Conservation (phyloP, 1,140 invertebrate genomes). For the Scaptomyza graminum region DNA sequence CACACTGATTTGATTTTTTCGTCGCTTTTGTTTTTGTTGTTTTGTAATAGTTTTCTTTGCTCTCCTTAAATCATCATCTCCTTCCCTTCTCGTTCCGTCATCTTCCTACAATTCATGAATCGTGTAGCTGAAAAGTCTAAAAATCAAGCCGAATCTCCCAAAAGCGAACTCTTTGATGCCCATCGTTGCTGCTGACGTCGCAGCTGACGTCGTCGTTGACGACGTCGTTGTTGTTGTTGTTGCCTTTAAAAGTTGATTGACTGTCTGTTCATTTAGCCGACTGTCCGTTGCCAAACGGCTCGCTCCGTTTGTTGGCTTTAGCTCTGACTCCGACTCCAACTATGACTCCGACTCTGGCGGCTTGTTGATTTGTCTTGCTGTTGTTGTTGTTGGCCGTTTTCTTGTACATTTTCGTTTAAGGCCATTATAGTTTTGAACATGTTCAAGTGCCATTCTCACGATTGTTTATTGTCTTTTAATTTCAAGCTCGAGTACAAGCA, state of each 20-base stretch:
- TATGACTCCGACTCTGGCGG: conserved; percentile 17
- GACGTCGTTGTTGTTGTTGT: conserved; percentile 55
- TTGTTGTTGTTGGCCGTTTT: conserved; percentile 30
- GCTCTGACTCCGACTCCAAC: conserved; percentile 21
- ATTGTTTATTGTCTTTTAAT: conserved; percentile 82
- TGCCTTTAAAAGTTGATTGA: conserved; percentile 79
- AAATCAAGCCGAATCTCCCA: neutral
- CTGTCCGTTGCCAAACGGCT: conserved; percentile 55
- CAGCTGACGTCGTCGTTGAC: conserved; percentile 8
- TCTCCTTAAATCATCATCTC: conserved; percentile 68
- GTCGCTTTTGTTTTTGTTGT: neutral
- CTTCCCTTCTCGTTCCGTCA: neutral
- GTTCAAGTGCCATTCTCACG: conserved; percentile 82
- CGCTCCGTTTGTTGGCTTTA: conserved; percentile 72
- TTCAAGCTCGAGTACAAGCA: conserved; percentile 74
- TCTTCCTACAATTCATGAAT: too few species aligned
- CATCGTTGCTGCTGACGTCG: conserved; percentile 20
- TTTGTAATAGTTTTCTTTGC: neutral
- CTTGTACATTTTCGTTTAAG: conserved; percentile 80
- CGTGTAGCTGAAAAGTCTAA: too few species aligned
- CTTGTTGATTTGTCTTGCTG: conserved; percentile 57
- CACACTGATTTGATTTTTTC: conserved; percentile 75
- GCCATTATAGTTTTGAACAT: conserved; percentile 81
- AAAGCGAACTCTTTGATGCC: conserved; percentile 63
- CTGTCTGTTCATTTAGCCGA: conserved; percentile 80